Evolutionary conservation across 2,113 vertebrate genomes (phyloP), one percentile per base, ranked within the genome.

Genomic region (Pleuronectes platessa): DNA sequence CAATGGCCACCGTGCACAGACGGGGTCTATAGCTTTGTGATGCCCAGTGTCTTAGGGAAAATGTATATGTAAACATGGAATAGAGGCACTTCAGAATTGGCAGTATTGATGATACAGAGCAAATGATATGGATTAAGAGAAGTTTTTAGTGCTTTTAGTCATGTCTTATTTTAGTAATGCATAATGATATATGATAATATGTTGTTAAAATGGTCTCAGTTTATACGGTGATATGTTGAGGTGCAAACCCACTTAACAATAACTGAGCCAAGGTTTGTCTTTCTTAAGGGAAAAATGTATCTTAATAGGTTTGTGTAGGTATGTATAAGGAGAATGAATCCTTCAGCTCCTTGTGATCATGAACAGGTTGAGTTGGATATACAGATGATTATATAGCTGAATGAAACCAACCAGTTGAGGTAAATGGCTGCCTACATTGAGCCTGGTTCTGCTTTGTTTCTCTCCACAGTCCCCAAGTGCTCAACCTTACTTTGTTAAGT

Each of bases 1-100:
- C 96, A 97, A 97, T 97, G 93, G 90, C 84, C 88, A 86, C 89
- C 77, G 87, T 88, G 94, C 89, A 84, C 17, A 85, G 82, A 93
- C 86, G 91, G 88, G 90, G 87, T 92, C 92, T 92, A 91, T 88
- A 89, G 92, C 90, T 91, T 89, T 58, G 3, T 26, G 82, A 78
- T 71, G 84, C 62, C 62, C 76, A 70, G 71, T 89, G 90, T 86
- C 79, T 67, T 84, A 74, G 45, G 76, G 86, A 83, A 93, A 78
- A 93, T 93, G 92, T 93, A 93, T 94, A 93, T 94, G 94, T 93
- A 78, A 72, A 96, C 92, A 91, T 73, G 70, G 27, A 79, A 49
- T 42, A 63, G 51, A 75, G 17, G 73, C 21, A 78, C 55, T 73
- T 81, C 58, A 61, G 59, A 83, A 82, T 71, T 76, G 54, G 58